These are phyloP conservation scores for Myripristis murdjan DNA, from an alignment of 2,797 vertebrate species.

Conservation along the genomic window DNA sequence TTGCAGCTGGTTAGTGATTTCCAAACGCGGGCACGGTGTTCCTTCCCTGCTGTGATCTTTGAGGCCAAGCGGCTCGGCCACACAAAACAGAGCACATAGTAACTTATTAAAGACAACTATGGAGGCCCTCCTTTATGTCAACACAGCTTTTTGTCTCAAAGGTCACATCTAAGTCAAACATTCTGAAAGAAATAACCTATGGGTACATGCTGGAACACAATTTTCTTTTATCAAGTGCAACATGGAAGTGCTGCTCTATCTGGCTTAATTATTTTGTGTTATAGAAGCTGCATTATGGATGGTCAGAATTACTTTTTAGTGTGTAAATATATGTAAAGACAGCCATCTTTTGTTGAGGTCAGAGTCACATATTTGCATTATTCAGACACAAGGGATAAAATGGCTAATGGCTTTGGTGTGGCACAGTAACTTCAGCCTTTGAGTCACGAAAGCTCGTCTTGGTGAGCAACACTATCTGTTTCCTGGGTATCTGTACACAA, in stretches of 20 bases:
- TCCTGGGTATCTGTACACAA: conserved; percentile 35
- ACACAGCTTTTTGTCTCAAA: conserved; percentile 79
- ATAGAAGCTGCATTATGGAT: conserved; percentile 38
- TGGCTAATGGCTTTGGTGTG: background rate
- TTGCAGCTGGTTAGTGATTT: conserved; percentile 82
- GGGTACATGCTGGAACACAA: conserved; percentile 15
- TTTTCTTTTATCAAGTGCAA: conserved; percentile 15
- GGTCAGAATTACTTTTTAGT: conserved; percentile 40
- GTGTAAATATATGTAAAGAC: conserved; percentile 38
- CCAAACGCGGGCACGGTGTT: conserved; percentile 44
- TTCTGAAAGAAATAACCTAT: conserved; percentile 63
- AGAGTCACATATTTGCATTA: background rate
- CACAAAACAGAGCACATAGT: conserved; percentile 74
- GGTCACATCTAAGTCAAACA: conserved; percentile 79
- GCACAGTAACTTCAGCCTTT: background rate
- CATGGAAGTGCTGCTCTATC: conserved; percentile 45
- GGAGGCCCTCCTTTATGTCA: conserved; percentile 76
- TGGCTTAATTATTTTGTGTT: conserved; percentile 9
- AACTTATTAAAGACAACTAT: conserved; percentile 83
- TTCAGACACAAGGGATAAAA: background rate
- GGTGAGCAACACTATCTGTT: conserved; percentile 26
- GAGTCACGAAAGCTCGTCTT: conserved; percentile 13
- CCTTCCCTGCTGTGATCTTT: conserved; percentile 68
- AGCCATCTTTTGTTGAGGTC: background rate
- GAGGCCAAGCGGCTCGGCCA: conserved; percentile 52